A percentile compares a stretch with the other conserved stretches of the same genome.
Conservation (phyloP, 2,888 invertebrate genomes). For the Drosophila ustulata region DNA sequence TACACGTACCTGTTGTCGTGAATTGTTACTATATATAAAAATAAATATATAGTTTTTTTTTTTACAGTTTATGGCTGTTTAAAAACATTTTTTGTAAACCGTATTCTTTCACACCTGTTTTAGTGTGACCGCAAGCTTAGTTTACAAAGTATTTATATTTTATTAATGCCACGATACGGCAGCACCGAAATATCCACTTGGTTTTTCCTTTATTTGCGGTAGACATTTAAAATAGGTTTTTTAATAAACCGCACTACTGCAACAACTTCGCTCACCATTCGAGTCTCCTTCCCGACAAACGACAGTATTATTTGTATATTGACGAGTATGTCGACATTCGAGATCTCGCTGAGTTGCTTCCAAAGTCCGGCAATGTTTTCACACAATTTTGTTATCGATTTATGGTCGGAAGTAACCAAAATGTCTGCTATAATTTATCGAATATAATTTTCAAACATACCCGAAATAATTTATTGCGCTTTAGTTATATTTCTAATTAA, state of each 20-base stretch:
- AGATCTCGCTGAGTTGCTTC: slow-evolving; percentile 36
- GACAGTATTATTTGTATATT: background rate
- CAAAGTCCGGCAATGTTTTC: slow-evolving; percentile 43
- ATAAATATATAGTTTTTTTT: background rate
- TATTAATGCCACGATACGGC: too few species aligned
- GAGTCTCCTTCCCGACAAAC: background rate
- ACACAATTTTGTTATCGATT: slow-evolving; percentile 21
- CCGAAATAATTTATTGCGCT: background rate
- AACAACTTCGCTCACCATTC: too few species aligned
- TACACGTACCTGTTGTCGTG: background rate
- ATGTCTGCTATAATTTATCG: background rate
- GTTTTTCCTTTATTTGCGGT: too few species aligned
- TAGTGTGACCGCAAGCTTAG: background rate
- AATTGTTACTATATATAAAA: background rate
- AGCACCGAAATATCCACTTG: too few species aligned
- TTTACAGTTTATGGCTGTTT: too few species aligned
- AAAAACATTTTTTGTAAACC: background rate
- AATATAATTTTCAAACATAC: background rate
- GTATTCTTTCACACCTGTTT: background rate
- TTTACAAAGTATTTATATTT: background rate
- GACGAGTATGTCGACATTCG: slow-evolving; percentile 22
- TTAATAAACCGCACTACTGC: too few species aligned
- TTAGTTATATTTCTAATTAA: slow-evolving; percentile 4
- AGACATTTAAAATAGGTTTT: too few species aligned
- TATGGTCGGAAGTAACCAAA: background rate